Conservation (phyloP, 92 coral and sea anemone genomes). For the Parazoanthus darwini region DNA sequence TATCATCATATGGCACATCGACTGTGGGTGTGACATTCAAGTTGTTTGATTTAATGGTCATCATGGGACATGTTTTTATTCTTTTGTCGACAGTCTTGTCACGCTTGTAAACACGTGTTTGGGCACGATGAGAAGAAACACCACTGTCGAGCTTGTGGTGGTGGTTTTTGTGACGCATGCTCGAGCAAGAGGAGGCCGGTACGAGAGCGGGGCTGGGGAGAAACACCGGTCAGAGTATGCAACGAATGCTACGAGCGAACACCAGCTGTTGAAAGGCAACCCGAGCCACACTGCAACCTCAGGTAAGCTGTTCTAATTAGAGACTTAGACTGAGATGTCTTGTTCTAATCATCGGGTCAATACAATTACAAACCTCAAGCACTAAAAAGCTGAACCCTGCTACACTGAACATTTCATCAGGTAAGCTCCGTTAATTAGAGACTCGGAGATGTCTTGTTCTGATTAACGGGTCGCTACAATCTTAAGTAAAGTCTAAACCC, state of each 20-base stretch:
- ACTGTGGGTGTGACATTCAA: neutral
- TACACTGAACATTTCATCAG: neutral
- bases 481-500: too few species aligned
- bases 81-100: constrained; percentile 71
- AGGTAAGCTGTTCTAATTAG: constrained; percentile 46
- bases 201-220: constrained; percentile 89
- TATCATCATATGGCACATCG: neutral
- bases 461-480: too few species aligned
- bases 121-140: constrained; percentile 77
- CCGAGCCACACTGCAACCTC: constrained; percentile 59
- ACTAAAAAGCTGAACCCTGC: neutral
- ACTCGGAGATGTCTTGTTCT: too few species aligned
- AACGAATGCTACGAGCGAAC: constrained; percentile 66
- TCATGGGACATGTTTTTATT: neutral
- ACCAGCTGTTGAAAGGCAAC: constrained; percentile 51
- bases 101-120: constrained; percentile 74
- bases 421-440: too few species aligned
- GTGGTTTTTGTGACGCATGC: constrained; percentile 94
- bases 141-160: constrained; percentile 98
- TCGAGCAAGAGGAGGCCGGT: constrained; percentile 86
- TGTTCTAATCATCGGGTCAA: neutral
- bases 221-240: constrained; percentile 88
- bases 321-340: neutral
- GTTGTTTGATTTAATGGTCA: neutral
- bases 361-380: neutral